Evolutionary conservation across 2,888 invertebrate species (phyloP).

Genomic region (Nezara viridula): DNA sequence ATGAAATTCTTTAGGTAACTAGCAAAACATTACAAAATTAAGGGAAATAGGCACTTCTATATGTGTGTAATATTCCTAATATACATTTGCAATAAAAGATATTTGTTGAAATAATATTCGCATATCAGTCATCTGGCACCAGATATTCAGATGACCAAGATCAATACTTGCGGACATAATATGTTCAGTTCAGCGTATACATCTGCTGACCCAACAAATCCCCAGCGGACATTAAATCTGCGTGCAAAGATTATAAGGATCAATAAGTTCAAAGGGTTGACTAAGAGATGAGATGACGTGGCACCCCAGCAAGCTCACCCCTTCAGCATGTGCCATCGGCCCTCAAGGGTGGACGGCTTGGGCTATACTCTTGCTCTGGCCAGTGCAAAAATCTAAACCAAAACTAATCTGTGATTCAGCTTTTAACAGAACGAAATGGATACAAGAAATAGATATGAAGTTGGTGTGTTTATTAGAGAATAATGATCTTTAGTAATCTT

Average conservation of each 20-base stretch:
- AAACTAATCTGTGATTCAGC: background rate
- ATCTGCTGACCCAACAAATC: background rate
- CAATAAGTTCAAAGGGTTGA: conserved; percentile 37
- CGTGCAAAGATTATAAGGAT: conserved; percentile 5
- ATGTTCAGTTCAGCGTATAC: background rate
- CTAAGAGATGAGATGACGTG: conserved; percentile 33
- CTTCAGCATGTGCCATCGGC: background rate
- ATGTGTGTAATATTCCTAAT: no score
- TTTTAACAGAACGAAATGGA: no score
- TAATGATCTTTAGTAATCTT: no score
- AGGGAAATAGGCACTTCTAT: no score
- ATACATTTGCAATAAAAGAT: no score
- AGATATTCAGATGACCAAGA: background rate
- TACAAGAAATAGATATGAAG: no score
- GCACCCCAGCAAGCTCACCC: conserved; percentile 21
- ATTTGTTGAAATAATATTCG: no score
- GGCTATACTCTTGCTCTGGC: background rate
- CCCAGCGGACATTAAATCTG: background rate
- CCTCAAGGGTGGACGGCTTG: background rate
- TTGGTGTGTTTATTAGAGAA: no score
- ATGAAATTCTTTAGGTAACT: no score
- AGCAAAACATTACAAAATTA: no score
- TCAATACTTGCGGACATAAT: background rate
- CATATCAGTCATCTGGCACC: no score
- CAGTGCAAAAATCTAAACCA: background rate